phyloP scores from a whole-genome alignment of 2,797 vertebrate genomes.

The Crenuchus spilurus region DNA sequence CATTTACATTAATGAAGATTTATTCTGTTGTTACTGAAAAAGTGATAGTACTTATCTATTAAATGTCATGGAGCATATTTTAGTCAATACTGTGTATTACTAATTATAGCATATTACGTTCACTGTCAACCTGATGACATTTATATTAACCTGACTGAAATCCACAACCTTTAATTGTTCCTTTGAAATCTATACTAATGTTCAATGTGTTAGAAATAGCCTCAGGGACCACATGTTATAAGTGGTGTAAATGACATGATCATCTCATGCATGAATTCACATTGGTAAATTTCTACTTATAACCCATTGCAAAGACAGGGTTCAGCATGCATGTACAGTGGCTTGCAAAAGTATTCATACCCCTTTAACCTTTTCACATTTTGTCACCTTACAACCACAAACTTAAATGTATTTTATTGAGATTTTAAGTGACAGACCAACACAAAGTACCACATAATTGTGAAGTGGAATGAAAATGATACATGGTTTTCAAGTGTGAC shows the following conservation, averaged over 20 bases:
- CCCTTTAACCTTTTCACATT: too few relatives aligned
- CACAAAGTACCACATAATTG: too few relatives aligned
- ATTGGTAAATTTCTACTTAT: not conserved
- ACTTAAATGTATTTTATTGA: too few relatives aligned
- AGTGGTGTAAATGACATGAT: constrained; percentile 11
- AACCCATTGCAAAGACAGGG: not conserved
- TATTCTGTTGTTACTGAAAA: not conserved
- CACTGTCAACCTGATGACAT: not conserved
- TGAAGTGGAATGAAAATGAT: too few relatives aligned
- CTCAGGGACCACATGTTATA: not conserved
- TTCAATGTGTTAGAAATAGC: constrained; percentile 28
- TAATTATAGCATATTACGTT: not conserved
- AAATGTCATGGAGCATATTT: not conserved
- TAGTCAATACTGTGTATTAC: not conserved
- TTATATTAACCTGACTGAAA: not conserved
- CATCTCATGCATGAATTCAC: not conserved
- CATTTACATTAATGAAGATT: too few relatives aligned
- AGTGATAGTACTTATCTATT: not conserved
- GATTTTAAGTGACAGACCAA: too few relatives aligned
- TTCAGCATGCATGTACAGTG: too few relatives aligned
- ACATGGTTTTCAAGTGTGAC: too few relatives aligned
- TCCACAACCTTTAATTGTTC: not conserved
- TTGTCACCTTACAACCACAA: too few relatives aligned
- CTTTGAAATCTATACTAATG: not conserved
- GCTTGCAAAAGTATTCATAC: too few relatives aligned